Evolutionary conservation across 1,140 invertebrate genomes (phyloP).

Genomic region (Stegodyphus dumicola): DNA sequence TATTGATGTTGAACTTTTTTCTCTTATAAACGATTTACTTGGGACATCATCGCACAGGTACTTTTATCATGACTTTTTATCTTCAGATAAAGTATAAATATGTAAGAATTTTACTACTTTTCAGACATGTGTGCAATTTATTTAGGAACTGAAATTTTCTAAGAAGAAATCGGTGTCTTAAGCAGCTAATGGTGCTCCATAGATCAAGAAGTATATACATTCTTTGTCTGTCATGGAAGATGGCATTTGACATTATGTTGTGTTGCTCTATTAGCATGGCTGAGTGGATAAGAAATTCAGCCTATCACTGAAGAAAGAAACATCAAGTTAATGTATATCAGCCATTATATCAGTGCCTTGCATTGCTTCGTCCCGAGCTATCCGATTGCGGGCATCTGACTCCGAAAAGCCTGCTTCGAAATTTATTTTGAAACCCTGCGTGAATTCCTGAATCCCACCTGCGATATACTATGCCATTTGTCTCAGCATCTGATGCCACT

Average conservation of each 20-base stretch:
- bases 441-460: slow-evolving; percentile 14
- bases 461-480: not conserved
- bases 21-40: slow-evolving; percentile 15
- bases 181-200: slow-evolving; percentile 53
- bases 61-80: slow-evolving; percentile 36
- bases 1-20: slow-evolving; percentile 35
- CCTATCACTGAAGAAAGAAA: not conserved
- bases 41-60: slow-evolving; percentile 43
- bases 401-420: not conserved
- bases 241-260: slow-evolving; percentile 9
- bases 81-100: not conserved
- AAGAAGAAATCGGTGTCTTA: slow-evolving; percentile 45
- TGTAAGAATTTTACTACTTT: slow-evolving; percentile 37
- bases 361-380: slow-evolving; percentile 26
- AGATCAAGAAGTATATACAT: slow-evolving; percentile 31
- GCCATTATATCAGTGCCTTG: slow-evolving; percentile 45
- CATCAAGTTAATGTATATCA: slow-evolving; percentile 19
- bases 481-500: slow-evolving; percentile 42
- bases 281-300: not conserved
- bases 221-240: not conserved
- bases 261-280: slow-evolving; percentile 11
- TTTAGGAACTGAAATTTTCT: slow-evolving; percentile 31
- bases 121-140: slow-evolving; percentile 48
- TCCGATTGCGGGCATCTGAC: slow-evolving; percentile 22
- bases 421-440: slow-evolving; percentile 4